Conservation (phyloP, 2,797 vertebrate genomes). For the Kryptopterus vitreolus region DNA sequence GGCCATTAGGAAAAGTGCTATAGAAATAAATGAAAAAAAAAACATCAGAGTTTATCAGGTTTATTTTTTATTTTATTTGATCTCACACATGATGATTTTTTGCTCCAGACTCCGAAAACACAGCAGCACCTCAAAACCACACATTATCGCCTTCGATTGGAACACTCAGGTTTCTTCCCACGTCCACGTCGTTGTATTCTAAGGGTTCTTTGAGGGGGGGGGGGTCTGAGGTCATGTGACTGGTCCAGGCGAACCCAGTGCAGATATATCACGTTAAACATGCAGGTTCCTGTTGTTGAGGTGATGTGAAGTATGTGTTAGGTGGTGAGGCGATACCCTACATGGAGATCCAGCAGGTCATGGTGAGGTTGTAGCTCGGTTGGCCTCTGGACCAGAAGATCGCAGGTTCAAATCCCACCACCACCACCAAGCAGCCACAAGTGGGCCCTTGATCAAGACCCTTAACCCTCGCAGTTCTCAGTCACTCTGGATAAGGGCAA, state of each 20-base stretch:
- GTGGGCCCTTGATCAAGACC: too few relatives aligned
- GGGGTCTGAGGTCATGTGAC: background rate
- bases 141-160: background rate
- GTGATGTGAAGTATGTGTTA: background rate
- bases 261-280: background rate
- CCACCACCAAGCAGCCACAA: too few relatives aligned
- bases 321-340: background rate
- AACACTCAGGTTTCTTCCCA: background rate
- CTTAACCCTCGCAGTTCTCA: too few relatives aligned
- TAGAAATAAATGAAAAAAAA: too few relatives aligned
- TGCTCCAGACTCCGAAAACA: background rate
- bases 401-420: too few relatives aligned
- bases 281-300: background rate
- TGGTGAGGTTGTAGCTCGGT: too few relatives aligned
- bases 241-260: background rate
- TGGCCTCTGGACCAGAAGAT: too few relatives aligned
- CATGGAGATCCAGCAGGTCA: background rate
- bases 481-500: too few relatives aligned
- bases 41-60: too few relatives aligned
- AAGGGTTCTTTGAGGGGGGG: background rate
- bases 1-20: too few relatives aligned
- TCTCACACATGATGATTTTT: background rate
- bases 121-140: background rate
- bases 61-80: too few relatives aligned
- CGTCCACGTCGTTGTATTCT: background rate